Conservation (phyloP, 2,113 vertebrate species). For the Rhea pennata region DNA sequence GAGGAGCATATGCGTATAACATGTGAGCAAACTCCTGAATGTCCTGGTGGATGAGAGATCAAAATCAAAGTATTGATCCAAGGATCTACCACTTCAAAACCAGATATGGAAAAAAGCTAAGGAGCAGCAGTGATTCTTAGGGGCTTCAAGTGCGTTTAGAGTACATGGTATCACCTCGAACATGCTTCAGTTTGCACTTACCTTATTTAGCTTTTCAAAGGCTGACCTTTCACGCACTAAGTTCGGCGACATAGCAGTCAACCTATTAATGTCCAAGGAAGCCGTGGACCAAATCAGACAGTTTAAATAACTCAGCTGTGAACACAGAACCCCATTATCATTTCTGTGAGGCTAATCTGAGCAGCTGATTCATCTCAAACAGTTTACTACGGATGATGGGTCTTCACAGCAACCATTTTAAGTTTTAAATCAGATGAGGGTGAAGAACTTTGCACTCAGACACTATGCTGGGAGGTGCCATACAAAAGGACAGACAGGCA, state of each 20-base stretch:
- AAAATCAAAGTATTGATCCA: neutral
- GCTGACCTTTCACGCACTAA: slow-evolving; percentile 13
- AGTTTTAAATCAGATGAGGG: slow-evolving; percentile 41
- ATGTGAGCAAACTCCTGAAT: neutral
- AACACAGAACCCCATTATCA: slow-evolving; percentile 25
- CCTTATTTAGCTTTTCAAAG: slow-evolving; percentile 37
- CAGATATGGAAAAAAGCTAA: neutral
- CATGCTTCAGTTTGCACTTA: neutral
- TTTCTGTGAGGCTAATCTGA: slow-evolving; percentile 32
- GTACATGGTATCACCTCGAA: neutral
- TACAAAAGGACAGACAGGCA: slow-evolving; percentile 45
- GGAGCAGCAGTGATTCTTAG: neutral
- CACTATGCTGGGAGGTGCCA: slow-evolving; percentile 33
- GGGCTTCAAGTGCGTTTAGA: neutral
- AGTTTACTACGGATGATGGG: slow-evolving; percentile 16
- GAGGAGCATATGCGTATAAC: neutral
- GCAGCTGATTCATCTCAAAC: slow-evolving; percentile 42
- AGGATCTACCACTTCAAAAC: neutral
- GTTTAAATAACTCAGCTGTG: slow-evolving; percentile 45
- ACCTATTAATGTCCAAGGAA: slow-evolving; percentile 7
- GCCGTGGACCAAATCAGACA: slow-evolving; percentile 7
- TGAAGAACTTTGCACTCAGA: slow-evolving; percentile 53
- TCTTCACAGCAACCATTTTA: slow-evolving; percentile 20
- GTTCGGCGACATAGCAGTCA: slow-evolving; percentile 1
- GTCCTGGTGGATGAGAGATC: neutral